phyloP scores from a whole-genome alignment of 2,113 vertebrate species.

The Odobenus rosmarus region DNA sequence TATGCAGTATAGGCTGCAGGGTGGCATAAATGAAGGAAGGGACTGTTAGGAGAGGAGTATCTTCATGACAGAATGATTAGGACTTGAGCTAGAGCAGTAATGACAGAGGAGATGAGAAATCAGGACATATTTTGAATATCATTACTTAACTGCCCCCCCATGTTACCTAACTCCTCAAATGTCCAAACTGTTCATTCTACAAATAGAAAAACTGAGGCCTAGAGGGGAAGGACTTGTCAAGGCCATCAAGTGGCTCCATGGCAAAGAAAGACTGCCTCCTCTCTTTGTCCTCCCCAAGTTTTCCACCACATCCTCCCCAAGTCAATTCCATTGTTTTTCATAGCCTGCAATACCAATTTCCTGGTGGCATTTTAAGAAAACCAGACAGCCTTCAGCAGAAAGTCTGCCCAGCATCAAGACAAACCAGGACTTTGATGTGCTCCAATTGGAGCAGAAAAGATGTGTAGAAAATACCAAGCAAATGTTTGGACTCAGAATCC shows the following conservation, averaged over 20 bases:
- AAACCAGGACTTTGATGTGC: slow-evolving; percentile 70
- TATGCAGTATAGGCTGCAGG: background rate
- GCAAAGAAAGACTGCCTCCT: background rate
- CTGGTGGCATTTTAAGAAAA: slow-evolving; percentile 71
- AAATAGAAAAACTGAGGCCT: background rate
- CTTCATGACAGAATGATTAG: background rate
- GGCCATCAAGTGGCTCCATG: background rate
- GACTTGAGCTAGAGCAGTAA: background rate
- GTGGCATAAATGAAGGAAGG: background rate
- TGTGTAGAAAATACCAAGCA: slow-evolving; percentile 80
- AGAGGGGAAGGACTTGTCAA: background rate
- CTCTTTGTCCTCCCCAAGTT: background rate
- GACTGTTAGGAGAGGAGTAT: background rate
- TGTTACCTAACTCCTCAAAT: slow-evolving; percentile 2
- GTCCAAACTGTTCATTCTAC: background rate
- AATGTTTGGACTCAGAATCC: slow-evolving; percentile 78
- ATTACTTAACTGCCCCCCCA: background rate
- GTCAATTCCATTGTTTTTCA: slow-evolving; percentile 42
- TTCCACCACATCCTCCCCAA: background rate
- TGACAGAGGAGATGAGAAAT: background rate
- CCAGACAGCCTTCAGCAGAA: slow-evolving; percentile 66
- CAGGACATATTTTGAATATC: background rate
- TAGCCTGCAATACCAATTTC: slow-evolving; percentile 38
- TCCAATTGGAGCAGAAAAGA: slow-evolving; percentile 75
- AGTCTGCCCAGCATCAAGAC: slow-evolving; percentile 62